Base-by-base conservation (phyloP, 2,888 invertebrate species). In the Parnassius orleans region DNA sequence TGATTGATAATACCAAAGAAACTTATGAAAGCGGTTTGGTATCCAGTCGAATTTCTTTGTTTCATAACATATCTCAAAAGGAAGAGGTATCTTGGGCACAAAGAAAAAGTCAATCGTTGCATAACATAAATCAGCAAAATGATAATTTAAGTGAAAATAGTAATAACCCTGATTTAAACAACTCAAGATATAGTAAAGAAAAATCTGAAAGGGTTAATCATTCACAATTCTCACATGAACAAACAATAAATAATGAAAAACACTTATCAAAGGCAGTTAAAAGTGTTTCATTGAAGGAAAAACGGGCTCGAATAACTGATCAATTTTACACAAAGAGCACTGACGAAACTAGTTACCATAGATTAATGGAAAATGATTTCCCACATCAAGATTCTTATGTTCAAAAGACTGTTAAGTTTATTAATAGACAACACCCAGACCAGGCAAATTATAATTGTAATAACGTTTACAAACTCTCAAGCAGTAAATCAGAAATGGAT, bases 401-500 rank as follows among this genome's bases (percentile, higher is more conserved):
- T 9, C 72, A 69, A 53, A 77, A 68, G 57, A 64, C 69, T 52
- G 67, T 72, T 15, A 72, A 71, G 65, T 72, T 76, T 55, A 68
- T 70, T 7, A 75, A 72, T 53, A 73, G 70, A 24, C 72, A 73
- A 60, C 66, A 66, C 15, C 64, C 72, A 10, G 65, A 71, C 52
- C 66, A 71, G 53, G 72, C 71, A 61, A 71, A 68, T 48, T 66
- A 59, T 50, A 72, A 72, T 57, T 73, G 71, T 60, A 70, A 69
- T 41, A 68, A 60, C 48, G 73, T 74, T n/a, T 75, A 80, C 7
- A 86, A 80, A 71, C 79, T 80, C 55, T 84, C 84, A 11, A 81
- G 86, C n/a, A 91, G 91, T 67, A 90, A 84, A 74, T 91, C 91
- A 24, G 91, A 91, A 78, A 89, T 87, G 90, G 91, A 91, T 63